Evolutionary conservation across 2,888 invertebrate species (phyloP).

Genomic region (Isotomurus palustris): DNA sequence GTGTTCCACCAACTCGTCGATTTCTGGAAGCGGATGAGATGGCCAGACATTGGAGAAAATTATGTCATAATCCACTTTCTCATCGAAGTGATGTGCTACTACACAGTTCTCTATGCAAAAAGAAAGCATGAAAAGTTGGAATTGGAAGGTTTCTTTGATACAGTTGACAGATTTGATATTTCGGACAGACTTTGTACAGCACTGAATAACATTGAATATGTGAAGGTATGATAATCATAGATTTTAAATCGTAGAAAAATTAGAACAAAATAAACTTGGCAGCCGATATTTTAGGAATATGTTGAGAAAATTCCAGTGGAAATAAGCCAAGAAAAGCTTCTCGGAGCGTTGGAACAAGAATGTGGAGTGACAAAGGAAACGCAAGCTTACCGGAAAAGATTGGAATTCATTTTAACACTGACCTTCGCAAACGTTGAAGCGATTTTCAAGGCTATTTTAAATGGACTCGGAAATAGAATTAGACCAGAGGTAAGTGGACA

Average conservation of each 20-base stretch:
- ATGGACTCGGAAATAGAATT: constrained; percentile 28
- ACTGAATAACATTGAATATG: constrained; percentile 42
- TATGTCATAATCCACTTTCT: constrained; percentile 40
- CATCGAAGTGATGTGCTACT: constrained; percentile 40
- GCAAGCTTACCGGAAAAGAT: constrained; percentile 16
- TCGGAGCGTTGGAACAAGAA: constrained; percentile 23
- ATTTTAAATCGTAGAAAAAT: neutral
- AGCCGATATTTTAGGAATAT: constrained; percentile 21
- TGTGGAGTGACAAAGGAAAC: constrained; percentile 26
- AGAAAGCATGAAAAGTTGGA: constrained; percentile 37
- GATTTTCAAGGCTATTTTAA: constrained; percentile 33
- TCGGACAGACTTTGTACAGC: constrained; percentile 41
- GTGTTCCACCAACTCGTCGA: constrained; percentile 35
- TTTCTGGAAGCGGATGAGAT: constrained; percentile 40
- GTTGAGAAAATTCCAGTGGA: constrained; percentile 30
- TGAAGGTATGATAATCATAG: constrained; percentile 28
- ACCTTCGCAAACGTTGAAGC: constrained; percentile 28
- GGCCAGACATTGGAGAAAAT: constrained; percentile 41
- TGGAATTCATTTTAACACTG: constrained; percentile 15
- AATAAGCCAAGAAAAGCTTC: constrained; percentile 25
- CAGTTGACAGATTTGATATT: constrained; percentile 38
- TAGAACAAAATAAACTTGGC: neutral
- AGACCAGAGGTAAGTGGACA: constrained; percentile 36
- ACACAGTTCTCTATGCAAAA: constrained; percentile 36
- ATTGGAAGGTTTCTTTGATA: constrained; percentile 43